phyloP scores from a whole-genome alignment of 2,888 invertebrate species.

The Hemaris fuciformis region DNA sequence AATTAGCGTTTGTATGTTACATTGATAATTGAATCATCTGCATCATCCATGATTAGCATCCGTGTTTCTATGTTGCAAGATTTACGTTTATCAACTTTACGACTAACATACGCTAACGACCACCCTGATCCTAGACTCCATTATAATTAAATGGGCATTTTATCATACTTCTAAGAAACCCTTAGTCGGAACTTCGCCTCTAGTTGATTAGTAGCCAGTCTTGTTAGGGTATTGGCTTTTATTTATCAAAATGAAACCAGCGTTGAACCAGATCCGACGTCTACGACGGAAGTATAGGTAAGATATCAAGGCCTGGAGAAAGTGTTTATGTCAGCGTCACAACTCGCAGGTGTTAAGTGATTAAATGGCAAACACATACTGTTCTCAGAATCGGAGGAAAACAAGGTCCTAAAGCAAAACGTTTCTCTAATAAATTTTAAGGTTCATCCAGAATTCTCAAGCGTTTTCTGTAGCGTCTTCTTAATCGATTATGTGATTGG shows the following conservation, averaged over 20 bases:
- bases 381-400: neutral
- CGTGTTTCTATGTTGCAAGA: neutral
- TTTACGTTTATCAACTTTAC: neutral
- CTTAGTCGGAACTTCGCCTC: neutral
- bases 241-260: neutral
- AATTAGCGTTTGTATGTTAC: neutral
- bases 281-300: constrained; percentile 3
- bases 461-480: neutral
- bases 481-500: neutral
- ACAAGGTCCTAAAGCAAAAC: neutral
- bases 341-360: neutral
- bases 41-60: neutral
- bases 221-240: neutral
- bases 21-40: neutral
- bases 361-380: constrained; percentile 4
- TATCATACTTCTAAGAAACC: neutral
- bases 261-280: neutral
- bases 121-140: neutral
- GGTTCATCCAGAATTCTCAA: neutral
- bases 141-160: neutral
- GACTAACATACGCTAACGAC: neutral
- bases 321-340: neutral
- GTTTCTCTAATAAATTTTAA: neutral
- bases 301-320: constrained; percentile 14
- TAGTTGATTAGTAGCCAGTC: neutral